A percentile compares a stretch with the other conserved stretches of the same genome.
Evolutionary conservation across 2,888 invertebrate genomes (phyloP).

Genomic region (Meandrusa payeni): DNA sequence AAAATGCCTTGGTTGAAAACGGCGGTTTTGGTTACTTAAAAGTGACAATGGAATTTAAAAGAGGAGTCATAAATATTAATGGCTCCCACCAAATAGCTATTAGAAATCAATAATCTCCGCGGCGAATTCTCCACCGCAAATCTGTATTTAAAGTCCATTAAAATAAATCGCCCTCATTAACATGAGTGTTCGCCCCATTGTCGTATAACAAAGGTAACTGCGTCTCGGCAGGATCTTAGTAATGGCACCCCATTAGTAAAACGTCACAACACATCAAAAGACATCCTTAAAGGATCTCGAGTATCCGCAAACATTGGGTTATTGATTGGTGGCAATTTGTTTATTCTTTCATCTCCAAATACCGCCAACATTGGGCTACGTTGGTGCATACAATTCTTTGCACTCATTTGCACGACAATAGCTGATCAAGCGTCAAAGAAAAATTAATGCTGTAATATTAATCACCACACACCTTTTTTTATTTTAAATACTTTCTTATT

Average conservation of each 20-base stretch:
- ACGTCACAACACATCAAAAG: slow-evolving; percentile 78
- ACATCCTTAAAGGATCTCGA: slow-evolving; percentile 55
- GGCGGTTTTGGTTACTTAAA: too few relatives aligned
- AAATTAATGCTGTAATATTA: slow-evolving; percentile 44
- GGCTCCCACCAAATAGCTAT: slow-evolving; percentile 31
- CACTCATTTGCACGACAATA: slow-evolving; percentile 48
- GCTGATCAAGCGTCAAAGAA: slow-evolving; percentile 42
- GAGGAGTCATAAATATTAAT: neutral
- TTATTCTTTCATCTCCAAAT: slow-evolving; percentile 58
- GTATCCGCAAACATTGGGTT: slow-evolving; percentile 53
- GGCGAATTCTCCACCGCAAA: slow-evolving; percentile 64
- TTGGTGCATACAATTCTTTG: slow-evolving; percentile 56
- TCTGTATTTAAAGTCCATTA: slow-evolving; percentile 70
- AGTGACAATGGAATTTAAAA: too few relatives aligned
- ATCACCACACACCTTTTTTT: slow-evolving; percentile 30
- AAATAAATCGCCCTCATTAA: slow-evolving; percentile 76
- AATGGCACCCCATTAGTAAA: slow-evolving; percentile 76
- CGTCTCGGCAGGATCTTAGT: slow-evolving; percentile 56
- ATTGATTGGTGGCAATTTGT: slow-evolving; percentile 74
- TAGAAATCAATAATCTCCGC: slow-evolving; percentile 56
- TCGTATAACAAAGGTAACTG: slow-evolving; percentile 49
- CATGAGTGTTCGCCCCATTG: slow-evolving; percentile 59
- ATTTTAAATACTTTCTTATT: slow-evolving; percentile 26
- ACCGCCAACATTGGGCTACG: slow-evolving; percentile 56
- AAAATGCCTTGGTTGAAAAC: too few relatives aligned